Conservation (phyloP, 2,888 invertebrate genomes). For the Ormyrus nitidulus region DNA sequence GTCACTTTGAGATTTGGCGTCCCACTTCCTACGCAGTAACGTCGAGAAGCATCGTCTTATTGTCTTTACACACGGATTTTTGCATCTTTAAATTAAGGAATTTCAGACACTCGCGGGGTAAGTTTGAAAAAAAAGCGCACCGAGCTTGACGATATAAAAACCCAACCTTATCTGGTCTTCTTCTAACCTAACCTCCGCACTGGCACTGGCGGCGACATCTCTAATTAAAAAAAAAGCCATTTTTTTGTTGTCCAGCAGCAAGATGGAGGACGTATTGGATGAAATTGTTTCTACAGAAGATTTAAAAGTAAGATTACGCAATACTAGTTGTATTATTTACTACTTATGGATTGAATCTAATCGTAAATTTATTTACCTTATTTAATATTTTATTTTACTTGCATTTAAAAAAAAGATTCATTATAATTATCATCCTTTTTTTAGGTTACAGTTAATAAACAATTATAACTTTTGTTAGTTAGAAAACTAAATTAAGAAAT, state of each 20-base stretch:
- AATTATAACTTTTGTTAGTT: slow-evolving; percentile 16
- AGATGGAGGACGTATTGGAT: slow-evolving; percentile 88
- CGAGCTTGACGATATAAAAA: slow-evolving; percentile 52
- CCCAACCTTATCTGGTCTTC: slow-evolving; percentile 54
- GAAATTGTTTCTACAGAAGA: slow-evolving; percentile 89
- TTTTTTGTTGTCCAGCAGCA: slow-evolving; percentile 51
- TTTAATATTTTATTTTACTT: not conserved
- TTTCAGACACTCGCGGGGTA: slow-evolving; percentile 23
- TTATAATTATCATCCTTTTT: slow-evolving; percentile 15
- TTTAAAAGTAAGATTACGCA: slow-evolving; percentile 81
- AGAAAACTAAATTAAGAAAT: not conserved
- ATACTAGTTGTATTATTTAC: slow-evolving; percentile 17
- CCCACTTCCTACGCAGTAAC: slow-evolving; percentile 1
- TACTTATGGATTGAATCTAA: not conserved
- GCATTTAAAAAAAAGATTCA: not conserved
- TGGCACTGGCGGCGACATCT: slow-evolving; percentile 33
- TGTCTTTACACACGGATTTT: not conserved
- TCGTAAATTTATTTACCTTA: not conserved
- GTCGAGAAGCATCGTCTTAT: slow-evolving; percentile 28
- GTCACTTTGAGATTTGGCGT: slow-evolving; percentile 38
- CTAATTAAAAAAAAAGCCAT: slow-evolving; percentile 42
- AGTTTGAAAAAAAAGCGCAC: slow-evolving; percentile 50
- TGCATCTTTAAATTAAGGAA: slow-evolving; percentile 43
- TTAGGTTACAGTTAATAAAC: slow-evolving; percentile 35
- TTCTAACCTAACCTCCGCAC: slow-evolving; percentile 49